Evolutionary conservation across 2,113 vertebrate species (phyloP).

Genomic region (Ancistrus triradiatus): DNA sequence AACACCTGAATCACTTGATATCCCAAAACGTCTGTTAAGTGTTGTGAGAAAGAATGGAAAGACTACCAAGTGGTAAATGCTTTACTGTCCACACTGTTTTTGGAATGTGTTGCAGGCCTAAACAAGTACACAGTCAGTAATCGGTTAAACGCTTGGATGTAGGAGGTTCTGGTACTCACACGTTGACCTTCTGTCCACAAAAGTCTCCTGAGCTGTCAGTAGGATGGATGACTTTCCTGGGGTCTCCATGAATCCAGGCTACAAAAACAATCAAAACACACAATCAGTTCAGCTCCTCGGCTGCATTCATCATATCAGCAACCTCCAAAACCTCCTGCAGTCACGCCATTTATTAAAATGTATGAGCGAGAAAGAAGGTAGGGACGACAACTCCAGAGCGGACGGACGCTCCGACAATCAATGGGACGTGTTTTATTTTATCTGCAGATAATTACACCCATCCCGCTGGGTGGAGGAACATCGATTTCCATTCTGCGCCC

Average conservation of each 20-base stretch:
- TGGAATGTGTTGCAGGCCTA: too few species aligned
- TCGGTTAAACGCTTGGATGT: too few species aligned
- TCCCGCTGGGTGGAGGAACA: slow-evolving; percentile 12
- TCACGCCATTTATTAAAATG: background rate
- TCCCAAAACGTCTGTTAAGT: too few species aligned
- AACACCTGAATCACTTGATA: too few species aligned
- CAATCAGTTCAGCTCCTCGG: background rate
- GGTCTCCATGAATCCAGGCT: slow-evolving; percentile 89
- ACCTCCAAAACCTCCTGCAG: background rate
- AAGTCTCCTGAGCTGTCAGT: slow-evolving; percentile 89
- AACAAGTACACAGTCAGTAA: too few species aligned
- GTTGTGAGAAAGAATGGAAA: too few species aligned
- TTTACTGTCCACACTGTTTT: too few species aligned
- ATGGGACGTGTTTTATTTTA: background rate
- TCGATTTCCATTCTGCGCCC: too few species aligned
- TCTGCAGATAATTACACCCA: slow-evolving; percentile 7
- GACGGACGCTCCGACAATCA: background rate
- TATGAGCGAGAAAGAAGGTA: background rate
- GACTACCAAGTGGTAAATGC: too few species aligned
- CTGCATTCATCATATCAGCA: background rate
- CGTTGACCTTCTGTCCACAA: slow-evolving; percentile 84
- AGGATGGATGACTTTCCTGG: slow-evolving; percentile 82
- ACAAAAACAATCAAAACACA: slow-evolving; percentile 1
- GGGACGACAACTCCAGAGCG: background rate
- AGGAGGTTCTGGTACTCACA: slow-evolving; percentile 69